Base-by-base conservation (phyloP, 2,888 invertebrate genomes). In the Thalpophila matura region DNA sequence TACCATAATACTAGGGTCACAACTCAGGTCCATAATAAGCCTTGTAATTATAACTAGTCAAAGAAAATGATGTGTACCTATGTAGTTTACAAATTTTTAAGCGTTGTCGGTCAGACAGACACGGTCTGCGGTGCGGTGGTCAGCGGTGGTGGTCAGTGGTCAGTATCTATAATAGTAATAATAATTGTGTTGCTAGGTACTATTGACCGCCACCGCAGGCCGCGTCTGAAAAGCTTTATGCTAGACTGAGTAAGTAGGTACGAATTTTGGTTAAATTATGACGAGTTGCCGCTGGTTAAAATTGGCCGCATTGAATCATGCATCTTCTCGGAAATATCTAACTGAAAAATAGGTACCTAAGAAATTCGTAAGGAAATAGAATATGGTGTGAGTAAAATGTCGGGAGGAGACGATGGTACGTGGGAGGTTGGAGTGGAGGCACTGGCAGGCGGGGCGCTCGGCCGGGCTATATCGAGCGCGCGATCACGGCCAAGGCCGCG, bases 401-500 rank as follows among this genome's bases (percentile, higher is more conserved):
- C 53, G 80, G 66, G 45, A 57, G 63, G 67, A 75, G 65, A 64
- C 59, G 78, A 77, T 77, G 78, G 80, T 68, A 73, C 74, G 79
- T 74, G 72, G 83, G 80, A 55, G 74, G 75, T 66, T 69, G 83
- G 74, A 64, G 82, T n/a, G 79, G 67, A 63, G 76, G 80, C 47
- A n/a, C n/a, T n/a, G 72, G 80, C 74, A 74, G 82, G 79, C 71
- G 83, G 81, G 86, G 87, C 78, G 81, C 81, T 83, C 74, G 84
- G 85, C 80, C 84, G 85, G 84, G 91, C 91, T 94, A 94, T 94
- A 94, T 94, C 92, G 94, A 94, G 94, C 94, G 90, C 83, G 87
- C 93, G 94, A 93, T 95, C 94, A 94, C 92, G 94, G 94, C 93
- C 94, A 95, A 94, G 94, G 94, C 89, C 90, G 89, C 87, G 82